Evolutionary conservation across 2,888 invertebrate genomes (phyloP).

Genomic region (Hecatera dysodea): DNA sequence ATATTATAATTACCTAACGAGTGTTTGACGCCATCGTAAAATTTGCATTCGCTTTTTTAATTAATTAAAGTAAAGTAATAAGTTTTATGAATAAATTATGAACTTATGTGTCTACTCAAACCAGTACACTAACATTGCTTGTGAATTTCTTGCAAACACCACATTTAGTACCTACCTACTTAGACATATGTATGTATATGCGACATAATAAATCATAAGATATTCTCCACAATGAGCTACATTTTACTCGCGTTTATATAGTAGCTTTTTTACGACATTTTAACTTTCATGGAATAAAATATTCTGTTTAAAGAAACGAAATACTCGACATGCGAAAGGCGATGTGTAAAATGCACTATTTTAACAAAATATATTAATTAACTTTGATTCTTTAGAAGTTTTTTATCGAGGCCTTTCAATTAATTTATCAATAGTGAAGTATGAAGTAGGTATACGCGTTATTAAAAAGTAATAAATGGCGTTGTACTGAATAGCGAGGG

Average conservation of each 20-base stretch:
- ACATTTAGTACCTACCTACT: slow-evolving; percentile 6
- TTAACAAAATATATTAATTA: slow-evolving; percentile 18
- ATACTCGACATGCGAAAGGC: not conserved
- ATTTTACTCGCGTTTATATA: slow-evolving; percentile 54
- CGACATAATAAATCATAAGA: slow-evolving; percentile 51
- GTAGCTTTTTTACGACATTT: slow-evolving; percentile 54
- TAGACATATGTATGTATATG: slow-evolving; percentile 41
- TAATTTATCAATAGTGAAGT: slow-evolving; percentile 29
- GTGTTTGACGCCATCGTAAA: slow-evolving; percentile 26
- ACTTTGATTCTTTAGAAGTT: slow-evolving; percentile 16
- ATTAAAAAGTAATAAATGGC: slow-evolving; percentile 52
- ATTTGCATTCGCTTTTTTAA: slow-evolving; percentile 43
- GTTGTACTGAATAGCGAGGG: slow-evolving; percentile 1
- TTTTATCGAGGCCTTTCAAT: slow-evolving; percentile 28
- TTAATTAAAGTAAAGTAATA: slow-evolving; percentile 31
- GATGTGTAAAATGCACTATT: slow-evolving; percentile 10
- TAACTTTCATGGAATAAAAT: slow-evolving; percentile 46
- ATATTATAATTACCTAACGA: slow-evolving; percentile 51
- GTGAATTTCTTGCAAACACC: slow-evolving; percentile 16
- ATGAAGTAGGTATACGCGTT: not conserved
- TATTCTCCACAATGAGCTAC: slow-evolving; percentile 52
- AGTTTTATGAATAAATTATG: slow-evolving; percentile 29
- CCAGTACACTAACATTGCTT: not conserved
- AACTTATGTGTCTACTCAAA: not conserved
- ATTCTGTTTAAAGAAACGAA: slow-evolving; percentile 8